These are phyloP conservation scores for Ypsolopha scabrella DNA, from an alignment of 2,888 invertebrate species.

Conservation along the genomic window DNA sequence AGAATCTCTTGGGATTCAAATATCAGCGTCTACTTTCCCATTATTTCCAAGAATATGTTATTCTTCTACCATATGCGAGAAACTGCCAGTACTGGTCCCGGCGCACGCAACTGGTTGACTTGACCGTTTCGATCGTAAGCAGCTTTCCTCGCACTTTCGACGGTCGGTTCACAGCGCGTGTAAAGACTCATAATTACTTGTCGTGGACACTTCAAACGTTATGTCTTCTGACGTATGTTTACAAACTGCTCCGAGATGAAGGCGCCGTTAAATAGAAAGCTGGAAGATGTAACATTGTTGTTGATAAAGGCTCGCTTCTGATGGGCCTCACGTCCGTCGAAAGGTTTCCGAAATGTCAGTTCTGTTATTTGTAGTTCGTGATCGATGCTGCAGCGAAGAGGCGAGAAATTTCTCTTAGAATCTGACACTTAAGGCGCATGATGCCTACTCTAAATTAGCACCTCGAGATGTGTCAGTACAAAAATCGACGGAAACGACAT, in stretches of 20 bases:
- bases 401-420: no score
- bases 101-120: slow-evolving; percentile 11
- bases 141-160: slow-evolving; percentile 64
- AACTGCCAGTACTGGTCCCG: slow-evolving; percentile 1
- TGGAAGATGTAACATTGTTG: no score
- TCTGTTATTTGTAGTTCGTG: no score
- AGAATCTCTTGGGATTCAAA: not conserved
- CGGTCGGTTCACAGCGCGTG: slow-evolving; percentile 23
- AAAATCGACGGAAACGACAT: no score
- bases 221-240: slow-evolving; percentile 5
- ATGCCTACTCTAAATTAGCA: no score
- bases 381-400: no score
- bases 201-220: slow-evolving; percentile 1
- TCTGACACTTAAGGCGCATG: no score
- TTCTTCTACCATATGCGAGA: not conserved
- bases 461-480: no score
- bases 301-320: no score
- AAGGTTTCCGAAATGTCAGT: no score
- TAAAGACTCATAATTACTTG: slow-evolving; percentile 51
- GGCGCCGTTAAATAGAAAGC: not conserved
- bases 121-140: slow-evolving; percentile 46
- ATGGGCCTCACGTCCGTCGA: no score
- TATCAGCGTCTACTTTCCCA: not conserved
- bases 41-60: slow-evolving; percentile 2
- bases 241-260: slow-evolving; percentile 4